A percentile compares a stretch with the other conserved stretches of the same genome.
Evolutionary conservation across 2,113 vertebrate genomes (phyloP).

Genomic region (Siniperca knerii): DNA sequence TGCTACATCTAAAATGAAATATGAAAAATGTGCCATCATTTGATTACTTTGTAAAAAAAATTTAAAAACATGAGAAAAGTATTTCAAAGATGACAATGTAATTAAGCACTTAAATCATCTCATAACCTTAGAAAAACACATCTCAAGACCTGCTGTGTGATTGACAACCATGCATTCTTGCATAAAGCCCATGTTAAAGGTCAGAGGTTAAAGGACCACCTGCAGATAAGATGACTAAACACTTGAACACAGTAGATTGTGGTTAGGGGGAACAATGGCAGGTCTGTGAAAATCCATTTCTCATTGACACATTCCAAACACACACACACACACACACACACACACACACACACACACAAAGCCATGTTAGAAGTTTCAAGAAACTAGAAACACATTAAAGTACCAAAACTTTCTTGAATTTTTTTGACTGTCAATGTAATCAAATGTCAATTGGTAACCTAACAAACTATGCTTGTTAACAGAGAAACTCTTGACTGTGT

Average conservation of each 20-base stretch:
- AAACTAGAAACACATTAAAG: neutral
- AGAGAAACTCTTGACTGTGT: neutral
- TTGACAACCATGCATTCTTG: neutral
- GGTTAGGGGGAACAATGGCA: constrained; percentile 42
- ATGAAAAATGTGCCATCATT: too few relatives aligned
- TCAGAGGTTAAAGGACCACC: constrained; percentile 43
- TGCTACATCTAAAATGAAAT: too few relatives aligned
- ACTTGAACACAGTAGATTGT: constrained; percentile 26
- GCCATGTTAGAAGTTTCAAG: neutral
- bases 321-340: neutral
- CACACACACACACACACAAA: neutral
- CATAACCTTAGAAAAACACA: neutral
- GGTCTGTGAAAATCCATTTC: constrained; percentile 29
- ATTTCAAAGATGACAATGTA: neutral
- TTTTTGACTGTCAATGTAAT: neutral
- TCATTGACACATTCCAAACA: constrained; percentile 31
- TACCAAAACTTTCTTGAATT: neutral
- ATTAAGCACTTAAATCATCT: neutral
- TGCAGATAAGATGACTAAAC: constrained; percentile 57
- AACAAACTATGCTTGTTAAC: neutral
- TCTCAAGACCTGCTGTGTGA: neutral
- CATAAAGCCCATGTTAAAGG: neutral
- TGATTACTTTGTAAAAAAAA: neutral
- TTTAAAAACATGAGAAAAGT: neutral
- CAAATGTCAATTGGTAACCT: neutral